Base-by-base conservation (phyloP, 1,140 invertebrate species). In the Arctopsyche grandis region DNA sequence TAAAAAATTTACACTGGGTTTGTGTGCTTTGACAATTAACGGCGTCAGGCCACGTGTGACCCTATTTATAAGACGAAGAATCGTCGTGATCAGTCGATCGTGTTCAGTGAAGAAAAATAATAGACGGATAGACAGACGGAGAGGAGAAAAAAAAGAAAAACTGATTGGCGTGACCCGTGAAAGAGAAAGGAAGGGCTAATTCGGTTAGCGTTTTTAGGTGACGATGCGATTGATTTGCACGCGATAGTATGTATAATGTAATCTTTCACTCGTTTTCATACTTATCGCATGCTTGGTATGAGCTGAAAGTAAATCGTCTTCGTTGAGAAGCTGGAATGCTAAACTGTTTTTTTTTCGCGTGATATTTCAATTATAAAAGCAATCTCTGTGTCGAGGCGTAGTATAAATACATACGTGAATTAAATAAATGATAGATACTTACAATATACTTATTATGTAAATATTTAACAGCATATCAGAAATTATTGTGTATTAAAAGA, bases 101-200 rank as follows among this genome's bases (percentile, higher is more conserved):
- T 66, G 63, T 66, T 24, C 48, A 19, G 19, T 60, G 19, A 60
- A 60, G 21, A 60, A 60, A 19, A 38, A 38, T 38, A 38, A 38
- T 38, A 38, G 29, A n/a, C n/a, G n/a, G n/a, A n/a, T n/a, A n/a
- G n/a, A n/a, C n/a, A n/a, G n/a, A n/a, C n/a, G n/a, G n/a, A n/a
- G n/a, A n/a, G n/a, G n/a, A 38, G 29, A 16, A 16, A 60, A 21
- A 19, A 60, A 60, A 60, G 14, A 19, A 60, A 60, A 60, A 19
- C 16, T 21, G 56, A 60, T 19, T 21, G 56, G 56, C 16, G 56
- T 19, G 56, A 60, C 21, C 56, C 16, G 56, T 9, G 56, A 60
- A 60, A 60, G 56, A 60, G 56, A 60, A 60, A 60, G 56, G 56
- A 60, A 60, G 56, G 56, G 56, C 16, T 60, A 60, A 60, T 60